Percentiles rank a stretch among this genome's conserved stretches.
phyloP scores from a whole-genome alignment of 30 jellyfish, hydroid and myxozoan genomes.

The Turritopsis rubra region DNA sequence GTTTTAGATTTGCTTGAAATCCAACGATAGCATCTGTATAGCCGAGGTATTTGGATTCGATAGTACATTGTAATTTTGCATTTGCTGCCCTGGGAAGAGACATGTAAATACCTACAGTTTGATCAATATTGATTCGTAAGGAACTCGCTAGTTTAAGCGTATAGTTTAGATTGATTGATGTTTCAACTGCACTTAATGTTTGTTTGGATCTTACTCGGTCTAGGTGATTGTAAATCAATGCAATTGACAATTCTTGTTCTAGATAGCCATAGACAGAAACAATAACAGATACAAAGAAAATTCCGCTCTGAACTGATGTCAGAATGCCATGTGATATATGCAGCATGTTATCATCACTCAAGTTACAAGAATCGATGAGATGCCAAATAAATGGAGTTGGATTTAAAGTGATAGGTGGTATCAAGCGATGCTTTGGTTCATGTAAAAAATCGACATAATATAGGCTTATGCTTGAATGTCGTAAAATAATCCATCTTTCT shows the following conservation, averaged over 20 bases:
- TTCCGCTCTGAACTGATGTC: not conserved
- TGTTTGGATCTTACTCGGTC: not conserved
- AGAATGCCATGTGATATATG: not conserved
- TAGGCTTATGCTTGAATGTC: not conserved
- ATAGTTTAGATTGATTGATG: not conserved
- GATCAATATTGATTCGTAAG: not conserved
- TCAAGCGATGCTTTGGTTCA: not conserved
- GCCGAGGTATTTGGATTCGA: not conserved
- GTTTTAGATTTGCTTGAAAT: conserved; percentile 4
- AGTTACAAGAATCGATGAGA: not conserved
- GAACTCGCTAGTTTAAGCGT: conserved; percentile 11
- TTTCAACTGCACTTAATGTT: conserved; percentile 1
- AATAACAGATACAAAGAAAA: not conserved
- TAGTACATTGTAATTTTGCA: not conserved
- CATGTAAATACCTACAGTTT: conserved; percentile 8
- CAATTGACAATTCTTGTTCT: not conserved
- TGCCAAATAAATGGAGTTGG: not conserved
- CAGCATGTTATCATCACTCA: not conserved
- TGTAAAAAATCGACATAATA: not conserved
- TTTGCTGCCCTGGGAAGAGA: not conserved
- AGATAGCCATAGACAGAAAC: conserved; percentile 3
- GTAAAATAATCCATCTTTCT: not conserved
- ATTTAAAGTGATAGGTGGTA: not conserved
- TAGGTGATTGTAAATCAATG: conserved; percentile 1
- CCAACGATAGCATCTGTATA: not conserved